Conservation (phyloP, 1,140 invertebrate species). For the Apis florea region DNA sequence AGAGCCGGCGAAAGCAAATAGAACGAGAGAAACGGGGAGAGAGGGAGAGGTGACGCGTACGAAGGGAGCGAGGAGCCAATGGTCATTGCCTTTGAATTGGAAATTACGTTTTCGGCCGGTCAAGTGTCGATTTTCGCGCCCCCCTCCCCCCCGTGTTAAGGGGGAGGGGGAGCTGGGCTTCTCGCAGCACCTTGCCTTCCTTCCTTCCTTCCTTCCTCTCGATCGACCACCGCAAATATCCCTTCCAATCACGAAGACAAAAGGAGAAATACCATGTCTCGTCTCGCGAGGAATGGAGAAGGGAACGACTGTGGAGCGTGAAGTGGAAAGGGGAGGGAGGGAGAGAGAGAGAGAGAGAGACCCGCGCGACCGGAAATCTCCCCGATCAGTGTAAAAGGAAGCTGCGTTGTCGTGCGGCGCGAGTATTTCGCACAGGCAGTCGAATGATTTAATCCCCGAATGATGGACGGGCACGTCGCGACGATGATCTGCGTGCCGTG, state of each 20-base stretch:
- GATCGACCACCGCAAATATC: too few species aligned
- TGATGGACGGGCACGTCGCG: constrained; percentile 81
- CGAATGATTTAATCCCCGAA: constrained; percentile 78
- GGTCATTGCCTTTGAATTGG: constrained; percentile 79
- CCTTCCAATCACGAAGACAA: too few species aligned
- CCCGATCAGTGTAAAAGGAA: not conserved
- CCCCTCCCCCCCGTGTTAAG: constrained; percentile 57
- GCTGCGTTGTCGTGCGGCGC: constrained; percentile 28
- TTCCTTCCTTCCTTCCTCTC: too few species aligned
- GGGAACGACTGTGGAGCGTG: too few species aligned
- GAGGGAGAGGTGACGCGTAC: constrained; percentile 30
- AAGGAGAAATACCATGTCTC: too few species aligned
- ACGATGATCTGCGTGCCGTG: constrained; percentile 81
- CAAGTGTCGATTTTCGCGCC: constrained; percentile 73
- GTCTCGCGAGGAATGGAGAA: too few species aligned
- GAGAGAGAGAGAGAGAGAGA: not conserved
- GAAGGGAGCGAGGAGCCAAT: constrained; percentile 54
- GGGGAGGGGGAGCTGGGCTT: not conserved
- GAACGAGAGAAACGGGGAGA: constrained; percentile 53
- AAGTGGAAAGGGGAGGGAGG: too few species aligned
- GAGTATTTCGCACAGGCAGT: constrained; percentile 62
- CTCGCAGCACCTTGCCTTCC: not conserved
- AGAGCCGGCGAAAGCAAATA: constrained; percentile 73
- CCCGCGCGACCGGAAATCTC: constrained; percentile 7
- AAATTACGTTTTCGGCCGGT: constrained; percentile 74